phyloP scores from a whole-genome alignment of 2,797 vertebrate genomes.

The Helicolenus hilgendorfi region DNA sequence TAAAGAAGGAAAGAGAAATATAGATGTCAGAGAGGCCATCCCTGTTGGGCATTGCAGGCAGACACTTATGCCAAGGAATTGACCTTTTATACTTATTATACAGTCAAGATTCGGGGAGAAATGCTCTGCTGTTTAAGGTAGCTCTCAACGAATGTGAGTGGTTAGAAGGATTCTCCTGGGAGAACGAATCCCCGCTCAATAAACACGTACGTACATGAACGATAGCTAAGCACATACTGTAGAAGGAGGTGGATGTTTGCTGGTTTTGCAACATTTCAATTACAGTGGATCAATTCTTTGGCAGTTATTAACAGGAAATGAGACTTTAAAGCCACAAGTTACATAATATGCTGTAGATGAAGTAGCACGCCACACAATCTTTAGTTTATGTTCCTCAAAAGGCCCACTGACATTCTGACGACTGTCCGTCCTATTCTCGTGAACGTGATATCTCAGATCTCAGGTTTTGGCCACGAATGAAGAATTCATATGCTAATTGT shows the following conservation, averaged over 20 bases:
- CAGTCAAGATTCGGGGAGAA: neutral
- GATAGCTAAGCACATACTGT: too few relatives aligned
- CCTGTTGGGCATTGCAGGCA: neutral
- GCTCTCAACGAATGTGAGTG: neutral
- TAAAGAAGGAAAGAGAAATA: neutral
- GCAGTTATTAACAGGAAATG: too few relatives aligned
- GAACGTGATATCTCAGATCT: too few relatives aligned
- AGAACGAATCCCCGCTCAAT: neutral
- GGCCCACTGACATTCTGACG: neutral
- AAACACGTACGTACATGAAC: neutral
- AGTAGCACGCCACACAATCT: too few relatives aligned
- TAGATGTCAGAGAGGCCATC: neutral
- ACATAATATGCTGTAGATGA: too few relatives aligned
- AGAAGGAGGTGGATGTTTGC: too few relatives aligned
- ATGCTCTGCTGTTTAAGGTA: neutral
- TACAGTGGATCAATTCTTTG: neutral
- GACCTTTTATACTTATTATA: neutral
- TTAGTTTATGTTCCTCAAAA: neutral
- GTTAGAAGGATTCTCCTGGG: neutral
- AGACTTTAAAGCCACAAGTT: too few relatives aligned
- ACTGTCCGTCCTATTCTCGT: too few relatives aligned
- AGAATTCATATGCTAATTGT: neutral
- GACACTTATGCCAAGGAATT: neutral
- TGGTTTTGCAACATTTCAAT: too few relatives aligned
- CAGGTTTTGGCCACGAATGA: neutral